Percentiles rank a stretch among this genome's conserved stretches.
These are phyloP conservation scores for Parambassis ranga DNA, from an alignment of 2,797 vertebrate species.

Conservation along the genomic window DNA sequence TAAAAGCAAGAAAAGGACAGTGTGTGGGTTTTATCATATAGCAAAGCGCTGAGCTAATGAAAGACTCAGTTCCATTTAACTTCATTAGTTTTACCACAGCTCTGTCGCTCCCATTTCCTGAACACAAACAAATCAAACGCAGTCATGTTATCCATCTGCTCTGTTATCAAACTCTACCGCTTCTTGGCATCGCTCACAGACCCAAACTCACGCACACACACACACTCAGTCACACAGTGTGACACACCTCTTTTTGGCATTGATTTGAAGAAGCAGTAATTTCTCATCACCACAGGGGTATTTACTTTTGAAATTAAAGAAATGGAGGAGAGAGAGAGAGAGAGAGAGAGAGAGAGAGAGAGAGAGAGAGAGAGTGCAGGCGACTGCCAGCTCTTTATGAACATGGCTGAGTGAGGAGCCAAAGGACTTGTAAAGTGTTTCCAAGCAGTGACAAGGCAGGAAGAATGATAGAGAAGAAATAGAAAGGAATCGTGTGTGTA, in stretches of 20 bases:
- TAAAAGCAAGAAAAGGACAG: slow-evolving; percentile 1
- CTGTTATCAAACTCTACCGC: slow-evolving; percentile 46
- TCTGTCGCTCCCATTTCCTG: slow-evolving; percentile 38
- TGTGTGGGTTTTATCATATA: not conserved
- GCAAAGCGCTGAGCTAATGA: slow-evolving; percentile 50
- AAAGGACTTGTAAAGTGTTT: slow-evolving; percentile 21
- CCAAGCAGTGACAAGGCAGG: not conserved
- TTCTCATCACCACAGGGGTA: slow-evolving; percentile 36
- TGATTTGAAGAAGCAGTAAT: slow-evolving; percentile 7
- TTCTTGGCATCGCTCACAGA: slow-evolving; percentile 37
- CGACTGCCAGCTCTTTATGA: slow-evolving; percentile 14
- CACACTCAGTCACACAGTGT: not conserved
- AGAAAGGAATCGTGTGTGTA: not conserved
- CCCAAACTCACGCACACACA: slow-evolving; percentile 12
- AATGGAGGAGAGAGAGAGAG: not conserved
- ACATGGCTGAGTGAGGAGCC: slow-evolving; percentile 4
- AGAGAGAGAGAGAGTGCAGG: not conserved
- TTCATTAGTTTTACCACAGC: slow-evolving; percentile 53
- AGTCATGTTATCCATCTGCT: slow-evolving; percentile 53
- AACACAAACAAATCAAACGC: slow-evolving; percentile 59
- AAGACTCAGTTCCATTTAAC: slow-evolving; percentile 54
- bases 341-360: not conserved
- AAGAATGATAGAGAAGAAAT: not conserved
- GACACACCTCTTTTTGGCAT: slow-evolving; percentile 42
- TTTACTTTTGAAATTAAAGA: slow-evolving; percentile 56